phyloP scores from a whole-genome alignment of 2,113 vertebrate species.

The Gasterosteus aculeatus region DNA sequence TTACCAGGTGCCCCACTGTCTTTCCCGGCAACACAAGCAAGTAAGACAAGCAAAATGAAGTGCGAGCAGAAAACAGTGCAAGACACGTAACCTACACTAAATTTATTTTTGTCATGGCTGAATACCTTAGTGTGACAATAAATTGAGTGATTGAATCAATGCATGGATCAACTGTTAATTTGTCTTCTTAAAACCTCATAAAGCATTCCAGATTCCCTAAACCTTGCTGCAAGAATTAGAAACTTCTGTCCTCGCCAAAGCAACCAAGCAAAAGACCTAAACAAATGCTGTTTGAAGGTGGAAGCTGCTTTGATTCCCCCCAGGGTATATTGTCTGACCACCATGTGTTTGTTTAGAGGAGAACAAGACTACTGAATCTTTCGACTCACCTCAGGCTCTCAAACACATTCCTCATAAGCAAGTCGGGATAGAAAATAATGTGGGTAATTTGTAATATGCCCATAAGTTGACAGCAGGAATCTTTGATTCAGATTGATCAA shows the following conservation, averaged over 20 bases:
- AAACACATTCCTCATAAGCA: not conserved
- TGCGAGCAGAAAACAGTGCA: not conserved
- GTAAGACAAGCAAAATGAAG: not conserved
- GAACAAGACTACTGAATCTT: conserved; percentile 1
- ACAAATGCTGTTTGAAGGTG: conserved; percentile 18
- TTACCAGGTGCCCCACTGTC: not conserved
- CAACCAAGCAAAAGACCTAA: not conserved
- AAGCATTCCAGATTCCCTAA: not conserved
- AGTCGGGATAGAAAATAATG: not conserved
- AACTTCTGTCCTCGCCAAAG: not conserved
- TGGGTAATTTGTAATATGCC: not conserved
- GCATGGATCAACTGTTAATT: not conserved
- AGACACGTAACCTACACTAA: too few relatives aligned
- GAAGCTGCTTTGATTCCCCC: not conserved
- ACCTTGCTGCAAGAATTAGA: conserved; percentile 17
- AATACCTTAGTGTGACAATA: not conserved
- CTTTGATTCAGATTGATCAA: too few relatives aligned
- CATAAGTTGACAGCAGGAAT: not conserved
- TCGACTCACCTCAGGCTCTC: not conserved
- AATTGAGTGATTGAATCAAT: conserved; percentile 1
- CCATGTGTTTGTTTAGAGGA: not conserved
- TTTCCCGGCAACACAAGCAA: not conserved
- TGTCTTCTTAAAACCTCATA: conserved; percentile 18
- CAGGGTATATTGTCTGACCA: not conserved
- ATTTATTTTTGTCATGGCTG: not conserved